phyloP scores from a whole-genome alignment of 2,888 invertebrate species.

The Siphlonurus alternatus region DNA sequence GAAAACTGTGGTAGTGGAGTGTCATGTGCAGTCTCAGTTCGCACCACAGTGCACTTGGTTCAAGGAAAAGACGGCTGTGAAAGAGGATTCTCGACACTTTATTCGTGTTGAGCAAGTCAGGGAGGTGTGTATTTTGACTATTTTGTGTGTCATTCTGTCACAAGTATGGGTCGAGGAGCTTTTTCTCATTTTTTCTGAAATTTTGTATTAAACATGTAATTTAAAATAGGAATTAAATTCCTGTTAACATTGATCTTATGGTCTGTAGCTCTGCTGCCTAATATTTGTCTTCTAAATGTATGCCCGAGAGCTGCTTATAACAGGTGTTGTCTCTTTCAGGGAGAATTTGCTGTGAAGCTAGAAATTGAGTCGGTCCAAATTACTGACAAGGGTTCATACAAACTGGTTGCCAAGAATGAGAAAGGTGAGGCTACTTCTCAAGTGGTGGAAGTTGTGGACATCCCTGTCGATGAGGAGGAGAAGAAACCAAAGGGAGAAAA shows the following conservation, averaged over 20 bases:
- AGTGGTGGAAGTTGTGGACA: slow-evolving; percentile 68
- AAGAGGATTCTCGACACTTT: slow-evolving; percentile 56
- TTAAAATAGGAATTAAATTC: background rate
- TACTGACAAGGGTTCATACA: slow-evolving; percentile 74
- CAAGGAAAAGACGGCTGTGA: slow-evolving; percentile 65
- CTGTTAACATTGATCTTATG: background rate
- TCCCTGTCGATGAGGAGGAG: slow-evolving; percentile 55
- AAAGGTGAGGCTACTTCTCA: slow-evolving; percentile 86
- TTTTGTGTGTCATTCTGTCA: slow-evolving; percentile 12
- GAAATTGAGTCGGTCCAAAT: slow-evolving; percentile 72
- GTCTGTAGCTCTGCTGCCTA: background rate
- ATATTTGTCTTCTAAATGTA: too few species aligned
- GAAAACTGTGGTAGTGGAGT: slow-evolving; percentile 84
- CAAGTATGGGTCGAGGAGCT: slow-evolving; percentile 6
- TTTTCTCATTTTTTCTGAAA: background rate
- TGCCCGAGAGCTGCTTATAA: background rate
- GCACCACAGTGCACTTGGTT: slow-evolving; percentile 89
- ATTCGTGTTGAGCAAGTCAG: slow-evolving; percentile 61
- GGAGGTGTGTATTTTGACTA: slow-evolving; percentile 55
- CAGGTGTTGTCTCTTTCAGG: slow-evolving; percentile 31
- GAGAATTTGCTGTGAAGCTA: slow-evolving; percentile 77
- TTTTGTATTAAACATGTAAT: background rate
- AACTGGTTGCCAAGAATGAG: slow-evolving; percentile 78
- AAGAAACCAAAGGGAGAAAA: slow-evolving; percentile 44
- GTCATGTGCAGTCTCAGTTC: slow-evolving; percentile 83